A percentile compares a stretch with the other conserved stretches of the same genome.
Evolutionary conservation across 2,797 vertebrate genomes (phyloP).

Genomic region (Anabacerthia variegaticeps): DNA sequence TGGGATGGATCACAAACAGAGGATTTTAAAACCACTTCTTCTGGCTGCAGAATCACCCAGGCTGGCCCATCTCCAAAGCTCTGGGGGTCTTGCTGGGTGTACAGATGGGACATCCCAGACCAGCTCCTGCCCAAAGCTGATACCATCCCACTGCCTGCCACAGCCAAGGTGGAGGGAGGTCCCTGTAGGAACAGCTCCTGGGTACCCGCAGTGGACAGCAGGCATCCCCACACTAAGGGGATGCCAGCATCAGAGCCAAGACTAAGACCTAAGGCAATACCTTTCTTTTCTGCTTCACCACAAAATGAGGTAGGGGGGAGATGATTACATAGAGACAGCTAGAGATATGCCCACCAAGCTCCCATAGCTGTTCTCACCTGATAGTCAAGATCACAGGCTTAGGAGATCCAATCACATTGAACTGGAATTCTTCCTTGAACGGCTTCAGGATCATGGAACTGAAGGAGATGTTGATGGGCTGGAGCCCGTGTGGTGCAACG

Average conservation of each 20-base stretch:
- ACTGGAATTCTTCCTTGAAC: slow-evolving; percentile 82
- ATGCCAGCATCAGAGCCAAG: background rate
- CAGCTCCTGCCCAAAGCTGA: background rate
- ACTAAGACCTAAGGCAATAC: background rate
- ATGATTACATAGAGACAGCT: no score
- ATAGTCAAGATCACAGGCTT: slow-evolving; percentile 76
- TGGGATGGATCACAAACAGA: background rate
- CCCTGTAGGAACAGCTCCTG: background rate
- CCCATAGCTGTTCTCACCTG: slow-evolving; percentile 69
- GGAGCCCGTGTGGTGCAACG: slow-evolving; percentile 72
- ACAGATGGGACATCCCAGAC: background rate
- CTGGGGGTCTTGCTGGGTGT: background rate
- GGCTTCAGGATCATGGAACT: slow-evolving; percentile 75
- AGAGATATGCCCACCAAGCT: background rate
- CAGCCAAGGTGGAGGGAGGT: background rate
- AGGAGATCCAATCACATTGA: slow-evolving; percentile 78
- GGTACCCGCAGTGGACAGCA: background rate
- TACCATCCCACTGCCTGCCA: background rate
- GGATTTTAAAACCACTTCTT: background rate
- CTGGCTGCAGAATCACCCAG: background rate
- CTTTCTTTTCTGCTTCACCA: background rate
- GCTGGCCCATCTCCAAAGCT: background rate
- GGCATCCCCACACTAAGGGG: background rate
- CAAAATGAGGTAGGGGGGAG: background rate
- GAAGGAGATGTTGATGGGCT: slow-evolving; percentile 81